A percentile compares a stretch with the other conserved stretches of the same genome.
Evolutionary conservation across 2,797 vertebrate species (phyloP).

Genomic region (Labeo calbasu): DNA sequence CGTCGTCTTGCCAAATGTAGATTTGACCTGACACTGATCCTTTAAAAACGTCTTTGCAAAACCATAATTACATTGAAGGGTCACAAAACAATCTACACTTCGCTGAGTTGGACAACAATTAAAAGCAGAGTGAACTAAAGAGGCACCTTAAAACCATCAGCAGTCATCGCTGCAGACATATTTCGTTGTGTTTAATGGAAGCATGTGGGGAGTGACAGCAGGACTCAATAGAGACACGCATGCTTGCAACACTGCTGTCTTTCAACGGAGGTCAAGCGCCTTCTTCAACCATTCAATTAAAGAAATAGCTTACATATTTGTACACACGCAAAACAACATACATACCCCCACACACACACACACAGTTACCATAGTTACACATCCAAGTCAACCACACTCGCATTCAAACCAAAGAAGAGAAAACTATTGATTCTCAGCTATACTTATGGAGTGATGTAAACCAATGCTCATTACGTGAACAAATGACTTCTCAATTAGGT

Average conservation of each 20-base stretch:
- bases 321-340: conserved; percentile 16
- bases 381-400: not conserved
- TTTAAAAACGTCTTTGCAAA: too few relatives aligned
- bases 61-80: too few relatives aligned
- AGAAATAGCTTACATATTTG: conserved; percentile 24
- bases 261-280: conserved; percentile 7
- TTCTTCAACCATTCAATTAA: conserved; percentile 33
- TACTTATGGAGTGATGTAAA: not conserved
- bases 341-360: conserved; percentile 11
- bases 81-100: too few relatives aligned
- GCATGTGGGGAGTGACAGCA: not conserved
- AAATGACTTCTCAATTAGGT: not conserved
- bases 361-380: conserved; percentile 41
- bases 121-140: too few relatives aligned
- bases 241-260: conserved; percentile 12
- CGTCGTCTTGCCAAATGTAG: too few relatives aligned
- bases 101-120: too few relatives aligned
- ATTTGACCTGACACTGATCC: not conserved
- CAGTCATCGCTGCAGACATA: too few relatives aligned
- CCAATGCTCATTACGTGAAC: not conserved
- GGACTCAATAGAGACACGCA: conserved; percentile 9
- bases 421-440: not conserved
- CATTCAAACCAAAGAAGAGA: not conserved
- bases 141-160: too few relatives aligned
- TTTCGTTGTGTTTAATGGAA: too few relatives aligned